Percentiles rank a stretch among this genome's conserved stretches.
Evolutionary conservation across 2,888 invertebrate species (phyloP).

Genomic region (Watsonalla cultraria): DNA sequence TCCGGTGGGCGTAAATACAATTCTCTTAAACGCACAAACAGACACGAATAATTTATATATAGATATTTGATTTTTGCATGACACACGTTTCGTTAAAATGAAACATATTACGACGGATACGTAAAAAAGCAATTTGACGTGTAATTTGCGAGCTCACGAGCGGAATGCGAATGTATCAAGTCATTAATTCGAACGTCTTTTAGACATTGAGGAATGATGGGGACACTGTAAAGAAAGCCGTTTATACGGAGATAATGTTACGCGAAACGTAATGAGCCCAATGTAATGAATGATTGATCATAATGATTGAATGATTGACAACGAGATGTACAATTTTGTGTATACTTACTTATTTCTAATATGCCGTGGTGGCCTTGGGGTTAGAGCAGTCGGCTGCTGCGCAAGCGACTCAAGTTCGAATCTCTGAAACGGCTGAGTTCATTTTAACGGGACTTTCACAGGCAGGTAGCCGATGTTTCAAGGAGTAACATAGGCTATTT

Average conservation of each 20-base stretch:
- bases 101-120: conserved; percentile 7
- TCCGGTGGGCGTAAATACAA: conserved; percentile 21
- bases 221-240: too few species aligned
- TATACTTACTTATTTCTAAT: too few species aligned
- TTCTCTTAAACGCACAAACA: conserved; percentile 19
- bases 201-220: neutral
- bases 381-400: too few species aligned
- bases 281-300: neutral
- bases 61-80: conserved; percentile 6
- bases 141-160: neutral
- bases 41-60: conserved; percentile 15
- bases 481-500: too few species aligned
- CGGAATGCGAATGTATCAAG: neutral
- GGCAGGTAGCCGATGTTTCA: too few species aligned
- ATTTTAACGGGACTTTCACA: too few species aligned
- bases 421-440: too few species aligned
- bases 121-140: neutral
- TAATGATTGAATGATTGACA: neutral
- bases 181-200: neutral
- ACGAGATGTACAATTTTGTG: too few species aligned
- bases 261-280: too few species aligned
- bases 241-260: too few species aligned
- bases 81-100: conserved; percentile 2
- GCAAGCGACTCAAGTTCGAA: too few species aligned
- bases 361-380: too few species aligned